Conservation (phyloP, 1,140 invertebrate species). For the Rhagoletis zephyria region DNA sequence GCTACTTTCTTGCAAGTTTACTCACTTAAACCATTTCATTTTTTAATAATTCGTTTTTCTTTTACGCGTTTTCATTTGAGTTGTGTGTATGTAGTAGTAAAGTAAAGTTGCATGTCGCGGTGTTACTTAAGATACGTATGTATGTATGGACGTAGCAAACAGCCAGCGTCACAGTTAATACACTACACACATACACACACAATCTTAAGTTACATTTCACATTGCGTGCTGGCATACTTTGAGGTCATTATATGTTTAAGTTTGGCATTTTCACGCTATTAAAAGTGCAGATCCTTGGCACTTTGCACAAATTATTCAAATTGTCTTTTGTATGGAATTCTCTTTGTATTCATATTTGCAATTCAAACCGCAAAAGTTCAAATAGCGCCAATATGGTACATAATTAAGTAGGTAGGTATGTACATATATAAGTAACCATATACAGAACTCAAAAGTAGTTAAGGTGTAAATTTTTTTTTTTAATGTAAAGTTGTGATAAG, state of each 20-base stretch:
- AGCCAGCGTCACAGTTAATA: not conserved
- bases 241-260: constrained; percentile 23
- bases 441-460: not conserved
- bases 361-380: not conserved
- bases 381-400: not conserved
- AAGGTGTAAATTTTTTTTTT: constrained; percentile 2
- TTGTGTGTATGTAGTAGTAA: not conserved
- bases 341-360: not conserved
- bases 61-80: not conserved
- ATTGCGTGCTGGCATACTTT: constrained; percentile 31
- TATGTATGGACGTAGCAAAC: not conserved
- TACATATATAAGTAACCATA: too few species aligned
- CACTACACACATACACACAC: not conserved
- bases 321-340: not conserved
- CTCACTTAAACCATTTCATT: not conserved
- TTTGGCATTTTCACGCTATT: constrained; percentile 30
- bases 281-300: constrained; percentile 19
- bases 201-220: not conserved
- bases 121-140: too few species aligned
- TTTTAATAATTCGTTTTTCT: constrained; percentile 2
- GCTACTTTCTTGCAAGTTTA: not conserved
- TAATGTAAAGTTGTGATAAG: not conserved
- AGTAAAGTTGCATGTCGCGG: not conserved
- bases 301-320: constrained; percentile 19
- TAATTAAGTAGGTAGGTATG: too few species aligned